Conservation (phyloP, 2,888 invertebrate species). For the Orgyia antiqua region DNA sequence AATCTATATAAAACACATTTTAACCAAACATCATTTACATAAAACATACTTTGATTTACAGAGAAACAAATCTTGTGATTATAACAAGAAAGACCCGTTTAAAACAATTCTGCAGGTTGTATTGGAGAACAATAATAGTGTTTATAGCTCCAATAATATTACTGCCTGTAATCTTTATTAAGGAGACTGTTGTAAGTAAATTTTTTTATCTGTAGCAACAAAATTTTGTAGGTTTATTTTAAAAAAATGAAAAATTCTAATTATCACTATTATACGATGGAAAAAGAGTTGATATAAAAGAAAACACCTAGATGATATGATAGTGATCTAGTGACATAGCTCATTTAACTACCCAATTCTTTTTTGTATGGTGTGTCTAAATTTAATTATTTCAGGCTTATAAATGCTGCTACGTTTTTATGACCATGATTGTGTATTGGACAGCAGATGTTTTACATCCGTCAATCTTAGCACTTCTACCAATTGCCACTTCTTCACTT, state of each 20-base stretch:
- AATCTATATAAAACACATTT: too few relatives aligned
- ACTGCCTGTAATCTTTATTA: constrained; percentile 40
- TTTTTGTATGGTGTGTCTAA: too few relatives aligned
- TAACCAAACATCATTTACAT: too few relatives aligned
- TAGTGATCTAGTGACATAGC: too few relatives aligned
- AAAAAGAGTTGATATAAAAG: too few relatives aligned
- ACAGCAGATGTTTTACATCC: constrained; percentile 46
- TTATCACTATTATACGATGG: too few relatives aligned
- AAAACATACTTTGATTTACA: constrained; percentile 20
- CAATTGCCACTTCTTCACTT: constrained; percentile 39
- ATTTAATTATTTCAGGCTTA: constrained; percentile 40
- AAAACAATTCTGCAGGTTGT: constrained; percentile 39
- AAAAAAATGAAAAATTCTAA: too few relatives aligned
- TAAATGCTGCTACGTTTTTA: constrained; percentile 46
- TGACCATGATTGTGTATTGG: constrained; percentile 44
- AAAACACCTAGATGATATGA: too few relatives aligned
- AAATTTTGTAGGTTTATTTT: too few relatives aligned
- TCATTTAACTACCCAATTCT: too few relatives aligned
- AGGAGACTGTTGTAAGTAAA: constrained; percentile 43
- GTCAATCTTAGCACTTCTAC: constrained; percentile 37
- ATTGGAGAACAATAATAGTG: constrained; percentile 44
- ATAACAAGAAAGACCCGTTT: constrained; percentile 38
- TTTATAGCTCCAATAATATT: constrained; percentile 42
- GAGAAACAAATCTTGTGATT: constrained; percentile 46
- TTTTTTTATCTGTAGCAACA: too few relatives aligned